These are phyloP conservation scores for Drosophila guanche DNA, from an alignment of 1,140 invertebrate species.

Conservation along the genomic window DNA sequence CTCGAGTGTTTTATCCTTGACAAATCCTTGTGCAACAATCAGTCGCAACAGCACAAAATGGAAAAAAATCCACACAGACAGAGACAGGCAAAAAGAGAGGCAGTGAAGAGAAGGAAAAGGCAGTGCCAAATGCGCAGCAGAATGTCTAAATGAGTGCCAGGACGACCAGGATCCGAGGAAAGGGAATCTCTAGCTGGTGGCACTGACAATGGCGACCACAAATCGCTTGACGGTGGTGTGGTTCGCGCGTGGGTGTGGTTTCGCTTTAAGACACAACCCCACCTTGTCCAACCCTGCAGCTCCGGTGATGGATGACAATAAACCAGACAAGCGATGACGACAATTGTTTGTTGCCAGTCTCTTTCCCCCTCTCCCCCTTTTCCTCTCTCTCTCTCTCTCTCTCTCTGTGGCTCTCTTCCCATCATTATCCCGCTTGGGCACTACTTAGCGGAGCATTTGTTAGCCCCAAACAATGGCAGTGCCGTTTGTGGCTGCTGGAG, in stretches of 20 bases:
- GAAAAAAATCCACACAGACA: conserved; percentile 2
- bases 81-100: conserved; percentile 3
- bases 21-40: conserved; percentile 76
- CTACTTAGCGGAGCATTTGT: conserved; percentile 31
- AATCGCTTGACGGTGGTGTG: conserved; percentile 25
- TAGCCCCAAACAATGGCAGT: conserved; percentile 29
- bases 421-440: conserved; percentile 8
- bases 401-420: not conserved
- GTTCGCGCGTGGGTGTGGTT: too few relatives aligned
- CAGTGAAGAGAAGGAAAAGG: conserved; percentile 8
- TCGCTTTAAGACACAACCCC: conserved; percentile 32
- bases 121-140: conserved; percentile 72
- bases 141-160: conserved; percentile 69
- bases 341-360: conserved; percentile 36
- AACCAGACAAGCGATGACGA: conserved; percentile 52
- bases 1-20: conserved; percentile 76
- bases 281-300: not conserved
- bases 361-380: not conserved
- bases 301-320: conserved; percentile 55
- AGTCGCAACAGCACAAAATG: conserved; percentile 45
- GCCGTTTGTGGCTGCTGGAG: not conserved
- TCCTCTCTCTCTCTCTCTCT: not conserved
- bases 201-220: conserved; percentile 45
- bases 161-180: not conserved
- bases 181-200: conserved; percentile 17